Conservation (phyloP, 2,113 vertebrate genomes). For the Serinus canaria region DNA sequence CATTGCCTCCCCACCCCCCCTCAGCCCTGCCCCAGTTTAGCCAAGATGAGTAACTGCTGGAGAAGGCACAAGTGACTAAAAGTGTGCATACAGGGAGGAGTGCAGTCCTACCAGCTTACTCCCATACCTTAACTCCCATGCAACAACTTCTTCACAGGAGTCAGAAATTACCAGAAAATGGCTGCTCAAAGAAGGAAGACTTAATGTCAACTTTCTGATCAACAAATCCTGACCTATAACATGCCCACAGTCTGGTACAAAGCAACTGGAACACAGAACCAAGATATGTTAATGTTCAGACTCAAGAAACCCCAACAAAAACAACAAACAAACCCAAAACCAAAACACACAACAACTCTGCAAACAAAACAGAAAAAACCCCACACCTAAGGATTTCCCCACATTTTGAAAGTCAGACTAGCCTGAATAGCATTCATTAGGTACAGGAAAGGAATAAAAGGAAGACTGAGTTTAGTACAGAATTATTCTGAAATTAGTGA, state of each 20-base stretch:
- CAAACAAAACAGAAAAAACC: not conserved
- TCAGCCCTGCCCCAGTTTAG: slow-evolving; percentile 6
- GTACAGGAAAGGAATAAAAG: not conserved
- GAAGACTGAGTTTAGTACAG: not conserved
- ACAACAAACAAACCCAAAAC: not conserved
- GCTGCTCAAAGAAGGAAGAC: not conserved
- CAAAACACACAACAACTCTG: not conserved
- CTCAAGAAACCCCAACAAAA: not conserved
- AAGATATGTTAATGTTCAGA: not conserved
- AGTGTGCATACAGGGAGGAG: slow-evolving; percentile 38
- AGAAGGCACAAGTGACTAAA: slow-evolving; percentile 34
- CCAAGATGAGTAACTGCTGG: slow-evolving; percentile 18
- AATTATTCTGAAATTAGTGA: not conserved
- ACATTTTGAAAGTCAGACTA: not conserved
- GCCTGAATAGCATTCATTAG: not conserved
- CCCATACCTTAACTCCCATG: not conserved
- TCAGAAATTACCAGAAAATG: not conserved
- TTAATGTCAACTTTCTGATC: not conserved
- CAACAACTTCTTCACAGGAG: not conserved
- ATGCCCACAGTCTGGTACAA: not conserved
- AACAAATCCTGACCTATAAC: not conserved
- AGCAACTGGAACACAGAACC: not conserved
- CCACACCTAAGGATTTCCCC: not conserved
- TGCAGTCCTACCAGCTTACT: slow-evolving; percentile 4
- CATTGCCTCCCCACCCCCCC: not conserved